phyloP scores from a whole-genome alignment of 2,113 vertebrate species.

The Zapornia atra region DNA sequence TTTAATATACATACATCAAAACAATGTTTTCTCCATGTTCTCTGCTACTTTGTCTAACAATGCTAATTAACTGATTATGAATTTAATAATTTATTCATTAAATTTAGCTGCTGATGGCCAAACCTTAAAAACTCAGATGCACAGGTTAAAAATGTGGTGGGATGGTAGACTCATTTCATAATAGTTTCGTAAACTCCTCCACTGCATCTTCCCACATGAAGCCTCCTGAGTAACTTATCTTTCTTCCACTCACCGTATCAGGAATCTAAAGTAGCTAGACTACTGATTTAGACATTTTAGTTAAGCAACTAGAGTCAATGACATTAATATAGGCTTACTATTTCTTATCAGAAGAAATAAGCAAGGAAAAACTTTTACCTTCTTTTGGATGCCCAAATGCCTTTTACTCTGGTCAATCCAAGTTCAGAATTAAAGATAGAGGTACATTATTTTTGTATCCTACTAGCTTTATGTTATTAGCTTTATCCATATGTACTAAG shows the following conservation, averaged over 20 bases:
- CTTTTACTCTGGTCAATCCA: neutral
- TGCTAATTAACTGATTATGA: neutral
- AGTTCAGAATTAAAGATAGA: neutral
- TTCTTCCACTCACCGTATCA: neutral
- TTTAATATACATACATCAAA: neutral
- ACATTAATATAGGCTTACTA: neutral
- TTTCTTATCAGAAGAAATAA: neutral
- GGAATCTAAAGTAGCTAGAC: neutral
- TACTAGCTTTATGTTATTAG: neutral
- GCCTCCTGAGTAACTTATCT: neutral
- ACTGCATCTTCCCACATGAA: neutral
- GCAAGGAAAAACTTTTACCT: neutral
- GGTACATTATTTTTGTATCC: neutral
- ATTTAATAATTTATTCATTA: neutral
- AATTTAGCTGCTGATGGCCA: neutral
- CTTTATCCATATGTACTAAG: neutral
- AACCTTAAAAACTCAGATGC: neutral
- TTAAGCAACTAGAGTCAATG: neutral
- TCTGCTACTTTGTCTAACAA: neutral
- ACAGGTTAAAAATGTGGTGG: neutral
- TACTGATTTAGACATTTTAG: neutral
- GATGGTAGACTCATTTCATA: neutral
- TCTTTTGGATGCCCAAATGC: neutral
- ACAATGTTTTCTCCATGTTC: neutral
- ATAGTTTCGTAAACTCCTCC: neutral